Base-by-base conservation (phyloP, 2,113 vertebrate genomes). In the Corydoras maculifer region DNA sequence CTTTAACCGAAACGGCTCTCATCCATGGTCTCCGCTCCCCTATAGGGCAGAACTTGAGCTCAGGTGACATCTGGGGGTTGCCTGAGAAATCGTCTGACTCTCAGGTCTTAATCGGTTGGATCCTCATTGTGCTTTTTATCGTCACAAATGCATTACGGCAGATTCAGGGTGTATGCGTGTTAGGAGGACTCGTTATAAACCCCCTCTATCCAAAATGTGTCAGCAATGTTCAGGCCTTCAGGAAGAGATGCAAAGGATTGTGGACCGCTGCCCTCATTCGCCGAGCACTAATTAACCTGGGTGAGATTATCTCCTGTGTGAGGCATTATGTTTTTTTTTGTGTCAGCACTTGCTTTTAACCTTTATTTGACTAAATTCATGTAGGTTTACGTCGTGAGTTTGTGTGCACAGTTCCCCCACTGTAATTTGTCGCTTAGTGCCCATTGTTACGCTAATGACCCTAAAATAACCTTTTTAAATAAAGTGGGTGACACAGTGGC, bases 171-270 rank as follows among this genome's bases (percentile, higher is more conserved):
- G 89, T 93, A 7, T 98, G 92, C 83, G 48, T 91, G n/a, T 84
- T 95, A 65, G 92, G 93, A 82, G 96, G 96, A 75, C 82, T 93
- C 81, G 87, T 98, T 81, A 86, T 91, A 83, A 99, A 99, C 83
- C 97, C 97, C 65, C 86, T 97, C 77, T 98, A 93, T 79, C 94
- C 95, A 60, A 94, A 93, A 88, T 91, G 93, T 76, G 84, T 91
- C 72, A 90, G 87, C 77, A 91, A 86, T 75, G 83, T 91, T 75
- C 88, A 90, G 80, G 88, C 89, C 13, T 95, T 96, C 83, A 89
- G 91, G 84, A 87, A 91, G 79, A 93, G 90, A 79, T 93, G 85
- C 84, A 88, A 79, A 83, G 89, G 87, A 55, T 89, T 99, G 65
- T 85, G 90, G 78, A 86, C 87, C 80, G 91, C 92, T 69, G 93